A percentile compares a stretch with the other conserved stretches of the same genome.
Evolutionary conservation across 2,113 vertebrate genomes (phyloP).

Genomic region (Tichodroma muraria): DNA sequence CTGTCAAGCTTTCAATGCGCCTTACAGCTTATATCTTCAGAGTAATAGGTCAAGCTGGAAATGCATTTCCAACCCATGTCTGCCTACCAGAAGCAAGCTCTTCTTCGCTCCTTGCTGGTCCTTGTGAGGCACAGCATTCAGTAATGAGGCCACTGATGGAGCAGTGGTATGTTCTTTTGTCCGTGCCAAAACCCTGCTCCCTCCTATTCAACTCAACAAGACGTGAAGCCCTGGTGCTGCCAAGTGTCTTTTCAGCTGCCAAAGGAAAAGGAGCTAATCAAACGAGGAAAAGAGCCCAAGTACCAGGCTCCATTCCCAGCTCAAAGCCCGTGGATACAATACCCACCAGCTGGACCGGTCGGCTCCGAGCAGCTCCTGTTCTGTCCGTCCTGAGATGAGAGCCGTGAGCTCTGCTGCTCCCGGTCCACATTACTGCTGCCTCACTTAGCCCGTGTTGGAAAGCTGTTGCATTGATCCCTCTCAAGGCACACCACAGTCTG

Average conservation of each 20-base stretch:
- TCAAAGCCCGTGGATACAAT: not conserved
- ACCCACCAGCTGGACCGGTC: not conserved
- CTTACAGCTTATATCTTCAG: not conserved
- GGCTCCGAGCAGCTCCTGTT: not conserved
- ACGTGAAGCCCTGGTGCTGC: not conserved
- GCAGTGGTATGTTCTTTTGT: not conserved
- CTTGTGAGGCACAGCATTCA: not conserved
- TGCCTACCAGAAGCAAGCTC: not conserved
- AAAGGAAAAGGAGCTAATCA: slow-evolving; percentile 26
- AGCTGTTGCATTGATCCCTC: not conserved
- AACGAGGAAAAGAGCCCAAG: not conserved
- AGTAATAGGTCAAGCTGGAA: not conserved
- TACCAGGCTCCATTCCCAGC: not conserved
- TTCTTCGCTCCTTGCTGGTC: not conserved
- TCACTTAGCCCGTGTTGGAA: not conserved
- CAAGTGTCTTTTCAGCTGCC: slow-evolving; percentile 28
- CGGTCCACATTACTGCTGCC: not conserved
- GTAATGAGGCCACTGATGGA: slow-evolving; percentile 26
- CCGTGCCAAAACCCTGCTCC: slow-evolving; percentile 35
- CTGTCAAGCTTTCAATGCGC: not conserved
- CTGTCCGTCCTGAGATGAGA: not conserved
- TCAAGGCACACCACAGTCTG: not conserved
- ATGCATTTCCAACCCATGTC: not conserved
- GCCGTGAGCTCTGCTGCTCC: not conserved
- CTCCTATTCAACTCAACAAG: slow-evolving; percentile 37